Evolutionary conservation across 2,888 invertebrate species (phyloP), one percentile per base, ranked within the genome.

Genomic region (Emesis castigata): DNA sequence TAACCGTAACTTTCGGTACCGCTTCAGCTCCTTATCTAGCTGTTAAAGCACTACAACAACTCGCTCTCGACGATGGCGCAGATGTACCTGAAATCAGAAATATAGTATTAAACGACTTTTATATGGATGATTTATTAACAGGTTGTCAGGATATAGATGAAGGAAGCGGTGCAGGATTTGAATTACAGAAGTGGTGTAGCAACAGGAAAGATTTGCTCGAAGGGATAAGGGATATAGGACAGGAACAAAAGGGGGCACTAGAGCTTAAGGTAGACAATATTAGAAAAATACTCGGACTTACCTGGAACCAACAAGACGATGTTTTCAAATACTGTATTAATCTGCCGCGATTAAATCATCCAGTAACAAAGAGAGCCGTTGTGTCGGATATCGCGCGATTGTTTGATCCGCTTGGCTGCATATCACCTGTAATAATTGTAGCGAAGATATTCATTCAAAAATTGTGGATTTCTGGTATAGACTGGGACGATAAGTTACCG

Each of bases 361-460:
- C 18, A 76, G 75, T 66, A 9, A 90, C 90, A n/a, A 90, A 90
- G 83, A 85, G 89, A 77, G 62, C 69, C n/a, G 64, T 90, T 18
- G 79, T 89, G 8, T 88, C 89, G 1, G 88, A 89, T 16, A 86
- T 90, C 5, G 69, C 87, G 9, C 66, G 82, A 0, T 56, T 90
- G 1, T 91, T 85, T 69, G 89, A 90, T 66, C 89, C 89, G 0
- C 44, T 89, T 0, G 90, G 90, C 0, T 90, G 90, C 89, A 61
- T 88, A 0, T 86, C 89, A 0, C 89, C 88, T 0, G 53, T 29
- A 1, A 82, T 89, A 0, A 77, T 89, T 18, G 6, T 16, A 26
- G 56, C 71, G 0, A 89, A 90, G 48, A 71, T 88, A 14, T 84
- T 89, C 4, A 89, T 90, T 3, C 89, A 90, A 73, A 86, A 83